A percentile compares a stretch with the other conserved stretches of the same genome.
phyloP scores from a whole-genome alignment of 2,888 invertebrate genomes.

The Cosmopolites sordidus region DNA sequence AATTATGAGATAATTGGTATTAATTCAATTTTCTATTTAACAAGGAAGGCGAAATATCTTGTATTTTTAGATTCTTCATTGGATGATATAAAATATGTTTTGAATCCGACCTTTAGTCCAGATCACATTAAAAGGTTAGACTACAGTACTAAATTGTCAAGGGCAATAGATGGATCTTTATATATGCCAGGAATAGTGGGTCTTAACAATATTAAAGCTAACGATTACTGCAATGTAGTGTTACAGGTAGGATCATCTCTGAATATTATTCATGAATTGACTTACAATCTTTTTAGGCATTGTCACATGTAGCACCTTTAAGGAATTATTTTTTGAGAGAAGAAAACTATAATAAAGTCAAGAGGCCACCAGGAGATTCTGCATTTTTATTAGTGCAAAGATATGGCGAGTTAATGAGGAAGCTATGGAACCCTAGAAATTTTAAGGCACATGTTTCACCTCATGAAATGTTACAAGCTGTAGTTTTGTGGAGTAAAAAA shows the following conservation, averaged over 20 bases:
- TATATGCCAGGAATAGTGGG: conserved; percentile 98
- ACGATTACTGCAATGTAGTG: conserved; percentile 99
- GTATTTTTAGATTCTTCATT: conserved; percentile 83
- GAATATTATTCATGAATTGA: not conserved
- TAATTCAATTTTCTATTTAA: not conserved
- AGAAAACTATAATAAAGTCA: conserved; percentile 83
- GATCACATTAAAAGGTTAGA: conserved; percentile 82
- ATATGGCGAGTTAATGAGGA: conserved; percentile 93
- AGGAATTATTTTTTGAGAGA: conserved; percentile 93
- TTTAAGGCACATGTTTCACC: conserved; percentile 99
- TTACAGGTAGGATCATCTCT: conserved; percentile 64
- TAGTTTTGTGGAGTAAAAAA: conserved; percentile 94
- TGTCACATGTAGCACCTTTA: conserved; percentile 92
- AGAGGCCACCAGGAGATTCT: conserved; percentile 93
- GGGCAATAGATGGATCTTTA: conserved; percentile 94
- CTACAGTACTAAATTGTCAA: conserved; percentile 73
- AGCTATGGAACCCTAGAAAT: conserved; percentile 98
- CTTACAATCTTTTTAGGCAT: conserved; percentile 67
- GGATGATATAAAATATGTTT: conserved; percentile 96
- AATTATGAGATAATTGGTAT: conserved; percentile 98
- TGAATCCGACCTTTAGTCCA: conserved; percentile 91
- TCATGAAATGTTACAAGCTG: conserved; percentile 99
- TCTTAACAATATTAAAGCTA: conserved; percentile 98
- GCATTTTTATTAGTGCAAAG: conserved; percentile 84
- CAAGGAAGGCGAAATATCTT: too few relatives aligned